Base-by-base conservation (phyloP, 2,888 invertebrate genomes). In the Drosophila pullipes region DNA sequence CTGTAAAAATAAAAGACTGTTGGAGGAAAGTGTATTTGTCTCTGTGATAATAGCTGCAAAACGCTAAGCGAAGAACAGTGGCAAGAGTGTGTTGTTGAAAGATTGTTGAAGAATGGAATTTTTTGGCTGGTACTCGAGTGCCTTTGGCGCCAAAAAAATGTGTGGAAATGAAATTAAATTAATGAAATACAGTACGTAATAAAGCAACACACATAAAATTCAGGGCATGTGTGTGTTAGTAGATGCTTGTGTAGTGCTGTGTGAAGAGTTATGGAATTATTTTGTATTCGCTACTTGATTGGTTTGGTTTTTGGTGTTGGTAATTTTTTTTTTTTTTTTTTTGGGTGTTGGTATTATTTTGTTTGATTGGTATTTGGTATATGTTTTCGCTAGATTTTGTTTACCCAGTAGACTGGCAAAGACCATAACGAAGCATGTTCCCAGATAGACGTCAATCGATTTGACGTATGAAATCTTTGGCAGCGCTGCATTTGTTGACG, bases 391-490 rank as follows among this genome's bases (percentile, higher is more conserved):
- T 81, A 80, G 75, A 64, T 74, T 83, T 88, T 89, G 91, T 95
- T 96, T 95, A 97, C 98, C 98, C 95, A 99, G 95, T 93, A 99
- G 95, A 94, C 98, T 98, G 91, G 98, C 98, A 95, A 99, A 99
- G 93, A 99, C 99, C 98, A 99, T 99, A 94, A 99, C 98, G 97
- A 99, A 99, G 95, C 98, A 98, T 92, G 98, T 98, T 92, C 98
- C 98, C 94, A 98, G 95, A 94, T 98, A 99, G 91, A 99, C 98
- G 94, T 99, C 99, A 94, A 99, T 99, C 91, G 98, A 98, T 94
- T 99, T 99, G 94, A 99, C 98, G 95, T 99, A 99, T 83, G 98
- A 98, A 93, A 99, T 98, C 95, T 99, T 98, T 90, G 99, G 99
- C 94, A 99, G 96, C 91, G 98, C 98, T 87, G 98, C 98, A 94